phyloP scores from a whole-genome alignment of 2,797 vertebrate genomes.

The Lacerta bilineata region DNA sequence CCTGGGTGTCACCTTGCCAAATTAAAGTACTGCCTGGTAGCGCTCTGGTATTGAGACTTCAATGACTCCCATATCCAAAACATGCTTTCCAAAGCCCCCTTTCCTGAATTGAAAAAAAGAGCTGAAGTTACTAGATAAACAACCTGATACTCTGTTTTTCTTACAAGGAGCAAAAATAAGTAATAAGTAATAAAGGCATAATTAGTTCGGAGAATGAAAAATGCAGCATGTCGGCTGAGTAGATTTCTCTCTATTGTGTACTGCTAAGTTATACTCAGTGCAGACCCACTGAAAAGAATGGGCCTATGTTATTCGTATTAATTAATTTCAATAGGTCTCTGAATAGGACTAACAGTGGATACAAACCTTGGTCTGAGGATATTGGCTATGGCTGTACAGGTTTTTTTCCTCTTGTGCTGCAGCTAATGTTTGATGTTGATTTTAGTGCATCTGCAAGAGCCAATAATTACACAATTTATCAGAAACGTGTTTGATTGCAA shows the following conservation, averaged over 20 bases:
- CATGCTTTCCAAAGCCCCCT: neutral
- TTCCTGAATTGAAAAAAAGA: slow-evolving; percentile 6
- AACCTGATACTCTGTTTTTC: neutral
- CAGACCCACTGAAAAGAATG: no score
- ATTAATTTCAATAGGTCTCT: no score
- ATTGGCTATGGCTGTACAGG: neutral
- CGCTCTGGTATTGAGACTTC: neutral
- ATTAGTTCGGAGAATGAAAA: no score
- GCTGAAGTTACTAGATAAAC: slow-evolving; percentile 28
- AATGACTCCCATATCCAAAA: neutral
- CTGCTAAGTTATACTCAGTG: neutral
- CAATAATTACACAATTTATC: slow-evolving; percentile 10
- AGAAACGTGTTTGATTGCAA: neutral
- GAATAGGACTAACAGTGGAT: neutral
- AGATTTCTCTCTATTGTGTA: slow-evolving; percentile 35
- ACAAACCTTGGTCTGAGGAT: no score
- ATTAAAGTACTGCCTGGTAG: neutral
- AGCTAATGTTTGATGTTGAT: slow-evolving; percentile 17
- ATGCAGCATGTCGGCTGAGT: neutral
- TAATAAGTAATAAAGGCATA: no score
- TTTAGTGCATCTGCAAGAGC: slow-evolving; percentile 29
- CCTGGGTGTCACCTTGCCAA: neutral
- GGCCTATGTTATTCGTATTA: no score
- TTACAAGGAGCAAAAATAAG: neutral
- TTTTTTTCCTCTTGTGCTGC: slow-evolving; percentile 31